phyloP scores from a whole-genome alignment of 2,888 invertebrate species.

The Bombylius discolor region DNA sequence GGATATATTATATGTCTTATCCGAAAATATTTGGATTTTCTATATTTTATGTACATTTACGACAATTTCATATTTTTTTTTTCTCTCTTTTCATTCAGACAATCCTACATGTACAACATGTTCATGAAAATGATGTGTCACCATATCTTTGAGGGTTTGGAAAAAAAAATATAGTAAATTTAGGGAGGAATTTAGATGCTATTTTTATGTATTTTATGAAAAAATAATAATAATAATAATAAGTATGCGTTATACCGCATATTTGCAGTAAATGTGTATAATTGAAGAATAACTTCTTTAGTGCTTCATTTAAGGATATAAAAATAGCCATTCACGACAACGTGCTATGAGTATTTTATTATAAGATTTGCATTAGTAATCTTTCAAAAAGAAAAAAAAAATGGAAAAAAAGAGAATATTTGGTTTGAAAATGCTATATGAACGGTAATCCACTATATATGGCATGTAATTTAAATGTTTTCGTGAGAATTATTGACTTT shows the following conservation, averaged over 20 bases:
- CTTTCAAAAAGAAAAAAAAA: neutral
- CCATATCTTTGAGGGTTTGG: neutral
- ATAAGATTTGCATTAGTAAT: slow-evolving; percentile 20
- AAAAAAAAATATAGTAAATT: neutral
- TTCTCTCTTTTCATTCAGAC: neutral
- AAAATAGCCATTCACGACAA: slow-evolving; percentile 16
- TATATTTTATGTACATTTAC: neutral
- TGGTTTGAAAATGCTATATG: too few species aligned
- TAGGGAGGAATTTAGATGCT: too few species aligned
- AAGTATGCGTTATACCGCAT: too few species aligned
- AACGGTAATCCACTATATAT: too few species aligned
- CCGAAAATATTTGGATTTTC: slow-evolving; percentile 8
- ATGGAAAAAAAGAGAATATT: too few species aligned
- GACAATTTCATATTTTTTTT: neutral
- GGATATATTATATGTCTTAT: neutral
- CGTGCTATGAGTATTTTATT: slow-evolving; percentile 22
- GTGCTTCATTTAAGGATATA: slow-evolving; percentile 3
- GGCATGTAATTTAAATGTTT: too few species aligned
- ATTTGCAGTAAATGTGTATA: too few species aligned
- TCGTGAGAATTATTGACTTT: too few species aligned
- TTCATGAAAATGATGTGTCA: slow-evolving; percentile 13
- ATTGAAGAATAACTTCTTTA: neutral
- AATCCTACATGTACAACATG: slow-evolving; percentile 11
- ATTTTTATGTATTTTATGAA: too few species aligned
- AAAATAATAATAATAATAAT: too few species aligned